Conservation (phyloP, 2,797 vertebrate species). For the Acanthopagrus latus region DNA sequence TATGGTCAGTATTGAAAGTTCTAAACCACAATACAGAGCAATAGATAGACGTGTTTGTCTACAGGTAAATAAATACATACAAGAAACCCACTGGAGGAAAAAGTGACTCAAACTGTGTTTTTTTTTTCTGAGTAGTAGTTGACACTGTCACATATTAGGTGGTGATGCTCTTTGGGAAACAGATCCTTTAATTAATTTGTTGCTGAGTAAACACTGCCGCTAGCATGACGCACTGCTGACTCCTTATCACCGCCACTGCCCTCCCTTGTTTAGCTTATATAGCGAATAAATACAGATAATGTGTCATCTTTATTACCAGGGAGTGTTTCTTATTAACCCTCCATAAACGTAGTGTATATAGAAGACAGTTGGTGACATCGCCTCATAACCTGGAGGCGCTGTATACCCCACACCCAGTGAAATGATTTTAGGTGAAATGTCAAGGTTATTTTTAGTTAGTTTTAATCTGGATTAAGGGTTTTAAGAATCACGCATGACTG, state of each 20-base stretch:
- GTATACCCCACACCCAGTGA: not conserved
- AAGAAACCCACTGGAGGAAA: not conserved
- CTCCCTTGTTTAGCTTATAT: conserved; percentile 25
- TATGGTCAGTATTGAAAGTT: conserved; percentile 33
- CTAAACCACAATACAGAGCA: conserved; percentile 15
- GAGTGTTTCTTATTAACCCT: conserved; percentile 39
- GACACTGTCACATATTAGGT: not conserved
- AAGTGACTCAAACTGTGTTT: conserved; percentile 1
- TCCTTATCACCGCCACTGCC: not conserved
- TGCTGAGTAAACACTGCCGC: not conserved
- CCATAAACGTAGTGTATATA: conserved; percentile 1
- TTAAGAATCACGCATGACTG: no score
- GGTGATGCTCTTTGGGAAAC: not conserved
- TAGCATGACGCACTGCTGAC: not conserved
- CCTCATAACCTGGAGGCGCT: not conserved
- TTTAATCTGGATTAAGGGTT: no score
- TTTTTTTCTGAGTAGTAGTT: not conserved
- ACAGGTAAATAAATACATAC: conserved; percentile 53
- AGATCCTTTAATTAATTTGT: not conserved
- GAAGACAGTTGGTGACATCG: not conserved
- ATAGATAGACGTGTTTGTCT: conserved; percentile 32
- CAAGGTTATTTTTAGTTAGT: no score
- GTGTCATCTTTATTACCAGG: conserved; percentile 24
- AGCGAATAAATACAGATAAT: conserved; percentile 13
- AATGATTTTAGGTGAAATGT: not conserved